Evolutionary conservation across 2,797 vertebrate species (phyloP).

Genomic region (Megalops cyprinoides): DNA sequence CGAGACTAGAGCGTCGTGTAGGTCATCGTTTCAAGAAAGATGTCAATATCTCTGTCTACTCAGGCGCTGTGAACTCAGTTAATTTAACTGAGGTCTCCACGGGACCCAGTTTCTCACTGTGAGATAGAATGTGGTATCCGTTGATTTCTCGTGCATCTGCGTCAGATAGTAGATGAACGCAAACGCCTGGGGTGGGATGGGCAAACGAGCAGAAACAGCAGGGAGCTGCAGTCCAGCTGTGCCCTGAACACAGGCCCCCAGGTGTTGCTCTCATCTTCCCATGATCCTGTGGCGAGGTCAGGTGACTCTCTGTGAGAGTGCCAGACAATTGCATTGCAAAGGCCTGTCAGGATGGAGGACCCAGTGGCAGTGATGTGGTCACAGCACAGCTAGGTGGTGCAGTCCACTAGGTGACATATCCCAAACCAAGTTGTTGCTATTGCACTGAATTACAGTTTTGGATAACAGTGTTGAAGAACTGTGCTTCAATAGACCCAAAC

Average conservation of each 20-base stretch:
- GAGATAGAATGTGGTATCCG: not conserved
- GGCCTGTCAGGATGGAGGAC: no score
- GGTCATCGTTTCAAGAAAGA: no score
- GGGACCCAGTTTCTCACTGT: not conserved
- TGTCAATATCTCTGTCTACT: not conserved
- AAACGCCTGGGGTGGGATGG: not conserved
- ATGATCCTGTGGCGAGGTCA: constrained; percentile 19
- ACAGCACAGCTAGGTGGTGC: constrained; percentile 7
- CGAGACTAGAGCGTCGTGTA: no score
- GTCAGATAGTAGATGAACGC: not conserved
- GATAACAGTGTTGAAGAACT: not conserved
- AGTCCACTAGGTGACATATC: not conserved
- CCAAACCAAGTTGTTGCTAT: no score
- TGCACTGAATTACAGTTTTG: no score
- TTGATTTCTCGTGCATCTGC: not conserved
- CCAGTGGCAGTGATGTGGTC: no score
- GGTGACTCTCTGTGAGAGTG: not conserved
- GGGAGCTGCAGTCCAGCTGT: not conserved
- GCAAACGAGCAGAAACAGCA: not conserved
- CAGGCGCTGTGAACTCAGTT: not conserved
- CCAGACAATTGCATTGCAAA: no score
- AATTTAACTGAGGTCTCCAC: not conserved
- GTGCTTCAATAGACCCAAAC: not conserved
- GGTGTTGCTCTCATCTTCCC: constrained; percentile 4
- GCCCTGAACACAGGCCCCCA: not conserved